Conservation (phyloP, 2,797 vertebrate species). For the Sciurus vulgaris region DNA sequence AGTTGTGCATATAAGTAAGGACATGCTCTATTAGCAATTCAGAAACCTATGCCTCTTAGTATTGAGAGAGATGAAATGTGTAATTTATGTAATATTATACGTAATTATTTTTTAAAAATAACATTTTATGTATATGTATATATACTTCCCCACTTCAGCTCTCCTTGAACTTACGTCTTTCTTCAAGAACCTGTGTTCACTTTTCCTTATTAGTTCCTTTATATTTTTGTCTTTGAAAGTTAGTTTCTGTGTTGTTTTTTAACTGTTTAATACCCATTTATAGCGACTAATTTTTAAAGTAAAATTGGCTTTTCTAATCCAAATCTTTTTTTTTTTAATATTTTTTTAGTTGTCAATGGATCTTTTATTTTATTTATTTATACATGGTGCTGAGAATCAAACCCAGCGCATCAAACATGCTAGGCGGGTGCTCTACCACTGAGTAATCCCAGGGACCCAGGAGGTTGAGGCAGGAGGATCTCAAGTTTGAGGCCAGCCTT, state of each 20-base stretch:
- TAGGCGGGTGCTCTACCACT: too few species aligned
- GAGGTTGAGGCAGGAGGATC: too few species aligned
- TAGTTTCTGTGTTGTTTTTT: not conserved
- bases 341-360: too few species aligned
- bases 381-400: too few species aligned
- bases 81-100: not conserved
- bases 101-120: not conserved
- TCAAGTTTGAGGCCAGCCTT: too few species aligned
- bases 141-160: not conserved
- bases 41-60: not conserved
- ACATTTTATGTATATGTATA: not conserved
- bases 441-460: too few species aligned
- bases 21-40: constrained; percentile 8
- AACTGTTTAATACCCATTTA: not conserved
- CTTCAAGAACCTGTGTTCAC: not conserved
- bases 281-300: constrained; percentile 30
- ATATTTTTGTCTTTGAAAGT: constrained; percentile 42
- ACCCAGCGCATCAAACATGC: too few species aligned
- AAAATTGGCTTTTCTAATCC: constrained; percentile 8
- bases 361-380: too few species aligned
- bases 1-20: not conserved
- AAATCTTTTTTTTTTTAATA: not conserved
- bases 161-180: not conserved
- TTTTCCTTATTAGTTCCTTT: not conserved
- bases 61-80: not conserved